Conservation (phyloP, 1,140 invertebrate species). For the Brachionus angularis region DNA sequence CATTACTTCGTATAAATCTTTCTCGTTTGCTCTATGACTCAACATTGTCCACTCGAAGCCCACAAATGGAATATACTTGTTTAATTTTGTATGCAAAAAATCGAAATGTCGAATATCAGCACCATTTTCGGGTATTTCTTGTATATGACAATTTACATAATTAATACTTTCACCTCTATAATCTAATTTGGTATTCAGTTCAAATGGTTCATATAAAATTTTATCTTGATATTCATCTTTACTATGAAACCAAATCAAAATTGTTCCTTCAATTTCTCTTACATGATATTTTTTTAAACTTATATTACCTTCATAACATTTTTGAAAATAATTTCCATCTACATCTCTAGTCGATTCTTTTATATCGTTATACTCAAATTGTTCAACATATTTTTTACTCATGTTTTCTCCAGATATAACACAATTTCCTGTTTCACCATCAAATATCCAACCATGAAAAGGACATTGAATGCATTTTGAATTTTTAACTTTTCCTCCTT, state of each 20-base stretch:
- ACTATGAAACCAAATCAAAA: slow-evolving; percentile 23
- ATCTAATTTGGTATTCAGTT: slow-evolving; percentile 17
- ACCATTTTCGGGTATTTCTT: slow-evolving; percentile 88
- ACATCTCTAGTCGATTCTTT: slow-evolving; percentile 28
- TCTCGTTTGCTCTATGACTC: slow-evolving; percentile 9
- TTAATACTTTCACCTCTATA: slow-evolving; percentile 40
- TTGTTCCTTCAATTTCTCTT: slow-evolving; percentile 19
- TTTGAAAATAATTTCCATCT: slow-evolving; percentile 10
- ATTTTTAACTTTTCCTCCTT: slow-evolving; percentile 68
- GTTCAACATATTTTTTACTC: neutral
- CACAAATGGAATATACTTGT: slow-evolving; percentile 5
- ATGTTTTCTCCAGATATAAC: slow-evolving; percentile 51
- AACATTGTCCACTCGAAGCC: slow-evolving; percentile 28
- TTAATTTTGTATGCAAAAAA: slow-evolving; percentile 47
- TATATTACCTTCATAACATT: slow-evolving; percentile 10
- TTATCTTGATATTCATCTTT: slow-evolving; percentile 6
- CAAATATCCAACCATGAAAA: slow-evolving; percentile 76
- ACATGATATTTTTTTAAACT: slow-evolving; percentile 38
- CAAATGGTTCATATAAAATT: slow-evolving; percentile 28
- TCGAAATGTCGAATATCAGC: slow-evolving; percentile 76
- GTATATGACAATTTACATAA: slow-evolving; percentile 45
- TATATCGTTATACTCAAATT: slow-evolving; percentile 39
- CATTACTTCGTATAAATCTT: slow-evolving; percentile 6
- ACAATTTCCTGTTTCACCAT: slow-evolving; percentile 66
- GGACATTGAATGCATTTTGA: slow-evolving; percentile 72